Evolutionary conservation across 2,797 vertebrate genomes (phyloP), one percentile per base, ranked within the genome.

Genomic region (Pipistrellus pipistrellus): DNA sequence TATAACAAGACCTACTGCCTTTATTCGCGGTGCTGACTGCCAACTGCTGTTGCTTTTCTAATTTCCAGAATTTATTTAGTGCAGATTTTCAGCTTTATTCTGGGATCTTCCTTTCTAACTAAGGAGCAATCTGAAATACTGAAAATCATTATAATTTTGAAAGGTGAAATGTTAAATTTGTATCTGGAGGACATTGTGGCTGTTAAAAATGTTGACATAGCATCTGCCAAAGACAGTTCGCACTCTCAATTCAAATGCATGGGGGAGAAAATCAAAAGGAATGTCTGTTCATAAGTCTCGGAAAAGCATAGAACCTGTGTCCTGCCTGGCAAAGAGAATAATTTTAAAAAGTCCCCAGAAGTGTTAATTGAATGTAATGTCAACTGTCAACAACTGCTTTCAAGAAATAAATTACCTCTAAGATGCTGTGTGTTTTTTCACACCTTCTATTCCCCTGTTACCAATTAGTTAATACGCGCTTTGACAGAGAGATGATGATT

Each of bases 401-500:
- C 94, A 94, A 76, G 96, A 93, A 95, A 96, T 86, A 95, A 97
- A 97, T 97, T 94, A 84, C 88, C 73, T 91, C 91, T 94, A 97
- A 95, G 95, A 92, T 44, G 21, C 10, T 41, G 75, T 84, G 55
- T 96, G 75, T 93, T 95, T 97, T 81, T 96, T 88, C 91, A 88
- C 78, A 93, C 75, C 55, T 91, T 66, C 82, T 85, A 93, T 66
- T 94, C 95, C 94, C 90, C 91, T 84, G 93, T 73, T 93, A 72
- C 95, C 97, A 96, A 97, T 97, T 97, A 97, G 96, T 95, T 95
- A 96, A 97, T 92, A 94, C 44, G 73, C 1, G 3, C 90, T 90
- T 92, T 94, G 96, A 96, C 95, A 95, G 94, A 77, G 71, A 85
- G 88, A 91, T 78, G 97, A 91, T 96, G 94, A 93, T 92, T 94